Conservation (phyloP, 2,797 vertebrate species). For the Hypotaenidia okinawae region DNA sequence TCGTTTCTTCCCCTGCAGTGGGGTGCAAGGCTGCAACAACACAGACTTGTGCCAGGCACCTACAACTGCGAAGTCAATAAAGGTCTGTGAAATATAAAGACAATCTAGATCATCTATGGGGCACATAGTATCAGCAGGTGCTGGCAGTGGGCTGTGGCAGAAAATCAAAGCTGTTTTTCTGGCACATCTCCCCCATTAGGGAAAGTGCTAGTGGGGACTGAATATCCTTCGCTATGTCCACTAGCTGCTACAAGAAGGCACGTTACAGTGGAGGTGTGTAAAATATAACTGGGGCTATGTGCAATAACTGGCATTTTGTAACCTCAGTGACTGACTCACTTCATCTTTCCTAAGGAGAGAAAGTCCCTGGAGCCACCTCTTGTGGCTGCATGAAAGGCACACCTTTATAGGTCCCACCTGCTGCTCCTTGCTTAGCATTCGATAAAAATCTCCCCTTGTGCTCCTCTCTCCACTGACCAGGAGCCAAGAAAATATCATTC, state of each 20-base stretch:
- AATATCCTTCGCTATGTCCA: not conserved
- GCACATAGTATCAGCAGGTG: not conserved
- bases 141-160: not conserved
- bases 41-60: not conserved
- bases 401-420: conserved; percentile 60
- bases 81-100: not conserved
- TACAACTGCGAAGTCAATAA: not conserved
- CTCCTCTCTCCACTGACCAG: conserved; percentile 41
- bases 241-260: not conserved
- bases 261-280: not conserved
- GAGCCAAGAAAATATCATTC: conserved; percentile 40
- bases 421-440: conserved; percentile 37
- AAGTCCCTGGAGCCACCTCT: conserved; percentile 53
- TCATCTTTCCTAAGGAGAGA: conserved; percentile 41
- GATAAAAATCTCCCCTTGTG: conserved; percentile 68
- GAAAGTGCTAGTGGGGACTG: not conserved
- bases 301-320: conserved; percentile 37
- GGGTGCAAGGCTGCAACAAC: not conserved
- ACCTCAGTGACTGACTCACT: conserved; percentile 51
- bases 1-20: not conserved
- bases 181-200: not conserved
- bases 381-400: conserved; percentile 28
- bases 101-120: not conserved
- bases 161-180: not conserved
- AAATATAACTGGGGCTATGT: not conserved